Evolutionary conservation across 2,113 vertebrate genomes (phyloP), one percentile per base, ranked within the genome.

Genomic region (Mus spicilegus): DNA sequence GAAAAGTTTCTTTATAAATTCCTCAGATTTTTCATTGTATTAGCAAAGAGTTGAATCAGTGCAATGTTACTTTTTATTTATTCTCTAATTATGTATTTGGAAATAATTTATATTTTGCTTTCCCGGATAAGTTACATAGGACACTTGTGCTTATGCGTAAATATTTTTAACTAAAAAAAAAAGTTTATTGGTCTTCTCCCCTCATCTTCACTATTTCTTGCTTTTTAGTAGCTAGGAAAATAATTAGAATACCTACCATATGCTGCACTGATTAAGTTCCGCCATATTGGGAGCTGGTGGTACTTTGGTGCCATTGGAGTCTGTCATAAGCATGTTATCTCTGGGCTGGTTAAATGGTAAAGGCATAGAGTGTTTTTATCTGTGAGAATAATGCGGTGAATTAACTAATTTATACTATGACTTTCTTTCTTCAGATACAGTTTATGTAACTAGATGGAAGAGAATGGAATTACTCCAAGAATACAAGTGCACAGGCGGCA

Each of bases 381-480:
- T 95, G 22, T 93, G 86, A 92, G 72, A 94, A 70, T n/a, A 93
- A 46, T 95, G 63, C 19, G 87, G 30, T 92, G 46, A 94, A 78
- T 96, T 98, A 98, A 98, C 46, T 98, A 98, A 98, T 42, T n/a
- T 95, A 14, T 1, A 49, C 20, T 89, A 22, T 72, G 88, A 75
- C 26, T 96, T 93, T 98, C 42, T 63, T 93, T 97, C 97, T 95
- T 46, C 98, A 99, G 99, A 99, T 99, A 98, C 99, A 99, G 98
- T 99, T 99, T 97, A 99, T 99, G 99, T 99, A 99, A 99, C 97
- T 97, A 97, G 97, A 97, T 92, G 98, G 99, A 99, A 98, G 98
- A 98, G 96, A 98, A 98, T 96, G 97, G 98, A 98, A 97, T 96
- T 97, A 97, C 96, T 99, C 97, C 98, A 98, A 98, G 98, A 98